Evolutionary conservation across 2,888 invertebrate species (phyloP).

Genomic region (Himalopsyche anomala): DNA sequence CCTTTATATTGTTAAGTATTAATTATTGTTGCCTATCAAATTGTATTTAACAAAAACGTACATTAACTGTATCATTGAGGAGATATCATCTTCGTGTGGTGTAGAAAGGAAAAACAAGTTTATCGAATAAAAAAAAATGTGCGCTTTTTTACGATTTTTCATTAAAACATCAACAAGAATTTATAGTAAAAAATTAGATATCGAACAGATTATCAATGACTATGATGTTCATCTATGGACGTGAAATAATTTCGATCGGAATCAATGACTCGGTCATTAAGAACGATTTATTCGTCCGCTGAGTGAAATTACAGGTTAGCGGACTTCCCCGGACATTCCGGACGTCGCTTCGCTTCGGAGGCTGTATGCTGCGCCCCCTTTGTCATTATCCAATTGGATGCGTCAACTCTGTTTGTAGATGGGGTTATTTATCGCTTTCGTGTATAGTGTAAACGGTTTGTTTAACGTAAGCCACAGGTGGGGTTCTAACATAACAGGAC

Average conservation of each 20-base stretch:
- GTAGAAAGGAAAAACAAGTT: too few relatives aligned
- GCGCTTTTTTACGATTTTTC: too few relatives aligned
- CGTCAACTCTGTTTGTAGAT: constrained; percentile 52
- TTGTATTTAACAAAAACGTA: too few relatives aligned
- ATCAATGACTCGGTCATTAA: constrained; percentile 1
- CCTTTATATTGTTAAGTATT: too few relatives aligned
- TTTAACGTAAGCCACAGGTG: neutral
- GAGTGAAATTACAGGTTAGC: constrained; percentile 37
- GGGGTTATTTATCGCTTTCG: constrained; percentile 53
- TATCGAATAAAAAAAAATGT: too few relatives aligned
- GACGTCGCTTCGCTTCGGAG: constrained; percentile 49
- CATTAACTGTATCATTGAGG: too few relatives aligned
- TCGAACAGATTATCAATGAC: neutral
- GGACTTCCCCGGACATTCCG: constrained; percentile 37
- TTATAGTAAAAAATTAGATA: neutral
- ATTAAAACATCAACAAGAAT: neutral
- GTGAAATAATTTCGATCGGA: neutral
- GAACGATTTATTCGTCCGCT: constrained; percentile 6
- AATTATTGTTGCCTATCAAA: too few relatives aligned
- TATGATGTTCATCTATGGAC: neutral
- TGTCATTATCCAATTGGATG: constrained; percentile 60
- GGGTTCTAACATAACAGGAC: neutral
- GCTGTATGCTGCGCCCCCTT: constrained; percentile 15
- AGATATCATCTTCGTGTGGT: too few relatives aligned
- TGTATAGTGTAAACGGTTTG: constrained; percentile 31